Evolutionary conservation across 2,113 vertebrate genomes (phyloP), one percentile per base, ranked within the genome.

Genomic region (Podarcis raffonei): DNA sequence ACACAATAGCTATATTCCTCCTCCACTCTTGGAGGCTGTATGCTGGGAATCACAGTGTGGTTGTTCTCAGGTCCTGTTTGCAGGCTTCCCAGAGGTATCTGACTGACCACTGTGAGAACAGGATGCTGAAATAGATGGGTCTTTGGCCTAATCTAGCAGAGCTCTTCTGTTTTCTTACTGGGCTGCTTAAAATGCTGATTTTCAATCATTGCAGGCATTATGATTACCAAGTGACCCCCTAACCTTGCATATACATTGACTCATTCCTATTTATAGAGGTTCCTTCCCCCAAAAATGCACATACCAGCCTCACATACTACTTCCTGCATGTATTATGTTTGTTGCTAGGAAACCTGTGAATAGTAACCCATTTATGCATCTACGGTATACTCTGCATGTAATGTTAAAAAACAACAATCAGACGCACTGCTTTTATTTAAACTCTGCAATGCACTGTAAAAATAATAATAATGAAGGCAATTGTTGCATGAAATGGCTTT

Each of bases 341-440:
- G 95, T 97, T 97, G 97, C 95, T 95, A 96, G 95, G 96, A 96
- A 93, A 96, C 92, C 94, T 93, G n/a, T 94, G 93, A 97, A 93
- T 83, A 91, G 93, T 91, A 93, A 53, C 15, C 87, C 91, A 92
- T 92, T 86, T 86, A 86, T 87, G 18, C 89, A 93, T 94, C 90
- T 89, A 77, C 83, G 94, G 80, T 84, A 95, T 92, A 65, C 93
- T 90, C 92, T 81, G 7, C 81, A 18, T 81, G 62, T 71, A 89
- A 74, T 91, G 91, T 77, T 84, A 89, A 57, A 92, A 32, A 62
- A 87, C 48, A 53, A 18, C 48, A 80, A 2, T 4, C n/a, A 37
- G 27, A n/a, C 15, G 83, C 84, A 48, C 11, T 66, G 1, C 30
- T 72, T 5, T 48, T 48, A 89, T 87, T 37, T 39, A 83, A 81